Percentiles rank a stretch among this genome's conserved stretches.
Evolutionary conservation across 2,797 vertebrate genomes (phyloP).

Genomic region (Spizella passerina): DNA sequence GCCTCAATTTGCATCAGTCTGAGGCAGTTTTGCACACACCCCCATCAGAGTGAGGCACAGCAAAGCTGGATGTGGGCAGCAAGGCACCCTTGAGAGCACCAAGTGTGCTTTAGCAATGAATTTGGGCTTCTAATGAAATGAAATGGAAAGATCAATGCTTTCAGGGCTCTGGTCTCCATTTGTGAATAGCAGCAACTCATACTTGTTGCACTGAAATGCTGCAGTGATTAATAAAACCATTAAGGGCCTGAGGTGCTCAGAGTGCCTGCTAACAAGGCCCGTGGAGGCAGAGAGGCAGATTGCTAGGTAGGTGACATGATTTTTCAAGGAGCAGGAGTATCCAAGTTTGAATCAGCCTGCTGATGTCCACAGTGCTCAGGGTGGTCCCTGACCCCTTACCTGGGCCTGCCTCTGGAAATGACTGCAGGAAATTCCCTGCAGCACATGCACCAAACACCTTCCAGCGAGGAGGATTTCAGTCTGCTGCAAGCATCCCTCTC

Average conservation of each 20-base stretch:
- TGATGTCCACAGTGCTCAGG: neutral
- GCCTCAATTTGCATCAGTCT: neutral
- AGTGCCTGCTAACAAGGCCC: neutral
- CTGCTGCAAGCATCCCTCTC: neutral
- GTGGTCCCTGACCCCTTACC: neutral
- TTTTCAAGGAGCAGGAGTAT: neutral
- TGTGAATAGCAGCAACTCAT: neutral
- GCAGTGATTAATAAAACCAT: neutral
- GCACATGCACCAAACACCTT: neutral
- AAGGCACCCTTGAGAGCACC: neutral
- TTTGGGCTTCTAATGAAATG: neutral
- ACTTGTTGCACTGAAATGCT: neutral
- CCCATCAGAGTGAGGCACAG: neutral
- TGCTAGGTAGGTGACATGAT: accelerated
- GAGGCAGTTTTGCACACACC: neutral
- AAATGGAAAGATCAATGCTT: neutral
- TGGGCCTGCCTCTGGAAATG: neutral
- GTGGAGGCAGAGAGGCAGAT: neutral
- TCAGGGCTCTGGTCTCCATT: neutral
- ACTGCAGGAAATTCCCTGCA: neutral
- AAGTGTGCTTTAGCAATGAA: neutral
- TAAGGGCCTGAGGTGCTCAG: neutral
- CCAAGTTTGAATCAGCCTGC: neutral
- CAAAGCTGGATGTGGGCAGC: neutral
- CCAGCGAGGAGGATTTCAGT: neutral